Base-by-base conservation (phyloP, 2,113 vertebrate species). In the Hippocampus comes region DNA sequence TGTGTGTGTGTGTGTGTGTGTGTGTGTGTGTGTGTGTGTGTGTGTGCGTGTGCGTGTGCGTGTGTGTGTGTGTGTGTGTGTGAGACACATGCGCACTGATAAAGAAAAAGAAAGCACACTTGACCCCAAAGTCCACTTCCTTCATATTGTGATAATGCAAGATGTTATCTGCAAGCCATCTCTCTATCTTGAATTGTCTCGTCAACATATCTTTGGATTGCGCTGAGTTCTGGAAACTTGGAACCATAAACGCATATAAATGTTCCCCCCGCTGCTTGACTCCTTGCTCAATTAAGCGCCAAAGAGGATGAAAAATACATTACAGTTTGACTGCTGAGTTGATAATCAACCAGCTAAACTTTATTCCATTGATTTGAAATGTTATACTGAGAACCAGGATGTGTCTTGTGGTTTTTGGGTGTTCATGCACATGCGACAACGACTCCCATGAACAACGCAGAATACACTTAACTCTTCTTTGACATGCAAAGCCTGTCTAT, bases 161-260 rank as follows among this genome's bases (percentile, higher is more conserved):
- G 17, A 9, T 27, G 15, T 34, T 34, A 59, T 59, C 56, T 25
- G 56, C 11, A 15, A 25, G 23, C 25, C 56, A 27, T 56, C 11
- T 56, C 2, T 12, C 30, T 27, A 11, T 57, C n/a, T 25, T 56
- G 56, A 4, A 27, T 17, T 5, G 56, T 27, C 56, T 27, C 9
- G 15, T 61, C 6, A 5, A 9, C 14, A 61, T 61, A 8, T 30
- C 27, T 18, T 61, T 34, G 59, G 27, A 61, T 61, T 34, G 17
- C 27, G 15, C 59, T 61, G 59, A 60, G 27, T 20, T 27, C 59
- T 61, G 59, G 15, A 38, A 34, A 61, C 59, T 61, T 34, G 27
- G 59, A 61, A 61, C 59, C 59, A 61, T 61, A 61, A 61, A 61
- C 2, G 15, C 59, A 34, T 61, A 61, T 30, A 61, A 61, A 34